phyloP scores from a whole-genome alignment of 2,888 invertebrate species.

The Hirtodrosophila histrioides region DNA sequence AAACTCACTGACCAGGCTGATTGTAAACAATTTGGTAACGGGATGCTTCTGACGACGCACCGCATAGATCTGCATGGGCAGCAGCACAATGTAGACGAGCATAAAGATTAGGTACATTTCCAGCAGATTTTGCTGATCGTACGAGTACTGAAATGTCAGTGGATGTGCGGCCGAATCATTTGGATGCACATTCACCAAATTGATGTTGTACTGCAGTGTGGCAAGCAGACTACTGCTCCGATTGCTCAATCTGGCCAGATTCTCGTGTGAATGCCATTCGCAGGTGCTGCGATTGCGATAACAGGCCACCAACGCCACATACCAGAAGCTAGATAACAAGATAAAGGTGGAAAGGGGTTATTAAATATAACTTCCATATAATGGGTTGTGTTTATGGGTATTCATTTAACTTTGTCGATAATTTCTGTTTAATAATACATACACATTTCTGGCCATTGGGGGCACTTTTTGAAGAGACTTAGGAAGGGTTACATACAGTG shows the following conservation, averaged over 20 bases:
- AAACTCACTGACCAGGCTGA: constrained; percentile 93
- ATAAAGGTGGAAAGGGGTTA: no score
- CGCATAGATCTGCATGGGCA: constrained; percentile 96
- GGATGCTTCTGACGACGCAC: constrained; percentile 95
- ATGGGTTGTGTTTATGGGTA: no score
- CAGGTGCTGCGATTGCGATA: constrained; percentile 92
- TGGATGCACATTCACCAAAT: constrained; percentile 98
- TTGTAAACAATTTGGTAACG: constrained; percentile 95
- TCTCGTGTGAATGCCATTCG: constrained; percentile 91
- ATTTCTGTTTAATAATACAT: no score
- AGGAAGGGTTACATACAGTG: no score
- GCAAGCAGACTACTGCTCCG: constrained; percentile 57
- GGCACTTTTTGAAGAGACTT: no score
- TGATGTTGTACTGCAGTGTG: constrained; percentile 93
- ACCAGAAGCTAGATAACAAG: constrained; percentile 92
- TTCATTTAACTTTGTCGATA: no score
- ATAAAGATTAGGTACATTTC: constrained; percentile 96
- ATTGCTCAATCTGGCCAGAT: constrained; percentile 48
- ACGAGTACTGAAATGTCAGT: constrained; percentile 97
- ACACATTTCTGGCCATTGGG: no score
- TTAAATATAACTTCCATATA: no score
- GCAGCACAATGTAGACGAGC: constrained; percentile 92
- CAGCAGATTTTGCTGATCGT: constrained; percentile 96
- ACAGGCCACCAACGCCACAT: constrained; percentile 96
- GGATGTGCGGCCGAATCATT: constrained; percentile 92